Percentiles rank a stretch among this genome's conserved stretches.
Conservation (phyloP, 2,888 invertebrate genomes). For the Seira musarum region DNA sequence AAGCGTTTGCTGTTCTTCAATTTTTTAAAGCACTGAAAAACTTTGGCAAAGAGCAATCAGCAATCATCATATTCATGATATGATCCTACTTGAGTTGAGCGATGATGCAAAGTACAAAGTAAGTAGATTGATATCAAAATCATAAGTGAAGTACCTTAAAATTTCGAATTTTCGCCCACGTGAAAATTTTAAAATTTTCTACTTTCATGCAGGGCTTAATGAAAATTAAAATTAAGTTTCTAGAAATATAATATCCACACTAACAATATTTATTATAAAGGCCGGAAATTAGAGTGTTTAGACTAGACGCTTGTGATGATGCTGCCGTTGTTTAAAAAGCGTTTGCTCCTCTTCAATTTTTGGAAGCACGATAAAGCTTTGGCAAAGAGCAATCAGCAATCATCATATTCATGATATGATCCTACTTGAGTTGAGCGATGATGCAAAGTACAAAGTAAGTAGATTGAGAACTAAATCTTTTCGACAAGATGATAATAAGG, state of each 20-base stretch:
- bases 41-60: neutral
- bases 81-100: neutral
- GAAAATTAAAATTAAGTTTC: no score
- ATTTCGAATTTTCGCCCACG: no score
- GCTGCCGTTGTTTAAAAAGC: no score
- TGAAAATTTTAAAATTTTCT: no score
- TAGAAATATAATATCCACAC: no score
- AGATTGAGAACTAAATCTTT: neutral
- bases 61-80: neutral
- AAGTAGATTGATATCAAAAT: neutral
- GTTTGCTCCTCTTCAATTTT: neutral
- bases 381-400: neutral
- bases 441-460: neutral
- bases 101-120: neutral
- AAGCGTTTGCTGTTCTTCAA: neutral
- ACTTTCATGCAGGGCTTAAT: no score
- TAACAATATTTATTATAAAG: no score
- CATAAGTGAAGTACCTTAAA: no score
- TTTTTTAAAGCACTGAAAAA: neutral
- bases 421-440: neutral
- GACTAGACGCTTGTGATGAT: no score
- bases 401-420: neutral
- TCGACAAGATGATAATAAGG: neutral
- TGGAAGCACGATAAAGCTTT: neutral
- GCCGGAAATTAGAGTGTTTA: no score